Evolutionary conservation across 2,888 invertebrate species (phyloP), one percentile per base, ranked within the genome.

Genomic region (Luffia ferchaultella): DNA sequence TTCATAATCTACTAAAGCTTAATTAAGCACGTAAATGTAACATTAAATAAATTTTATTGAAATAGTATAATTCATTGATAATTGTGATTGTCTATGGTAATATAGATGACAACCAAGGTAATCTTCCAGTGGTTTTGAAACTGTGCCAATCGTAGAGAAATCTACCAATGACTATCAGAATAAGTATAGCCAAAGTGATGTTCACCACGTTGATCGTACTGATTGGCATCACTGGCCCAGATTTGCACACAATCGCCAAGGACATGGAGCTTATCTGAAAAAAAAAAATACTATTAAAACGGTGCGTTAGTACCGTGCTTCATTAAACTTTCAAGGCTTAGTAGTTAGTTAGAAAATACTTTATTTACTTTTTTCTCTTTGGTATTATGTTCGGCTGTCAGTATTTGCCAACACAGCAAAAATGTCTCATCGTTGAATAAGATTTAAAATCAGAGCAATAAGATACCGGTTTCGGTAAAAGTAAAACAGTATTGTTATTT

Each of bases 31-130:
- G n/a, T n/a, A n/a, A n/a, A n/a, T n/a, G n/a, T n/a, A n/a, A n/a
- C n/a, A n/a, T n/a, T n/a, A n/a, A n/a, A n/a, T n/a, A n/a, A n/a
- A n/a, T n/a, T n/a, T n/a, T n/a, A n/a, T n/a, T n/a, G n/a, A n/a
- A n/a, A n/a, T n/a, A n/a, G n/a, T n/a, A n/a, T n/a, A n/a, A n/a
- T n/a, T 57, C 42, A 54, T 56, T 9, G 9, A 40, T 45, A 49
- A n/a, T n/a, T n/a, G n/a, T n/a, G n/a, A 1, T 20, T 18, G 42
- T 74, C n/a, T 71, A 89, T 20, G 93, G 93, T 72, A 94, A 85
- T 71, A 93, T 90, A 47, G 90, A 88, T 1, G 93, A 92, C 55
- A 95, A 87, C 94, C 94, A 94, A 0, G 95, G 95, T 53, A 95
- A 75, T 61, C 89, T 86, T 0, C 94, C 93, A 18, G 91, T 91